phyloP scores from a whole-genome alignment of 1,140 invertebrate genomes.

The Bombus superbus region DNA sequence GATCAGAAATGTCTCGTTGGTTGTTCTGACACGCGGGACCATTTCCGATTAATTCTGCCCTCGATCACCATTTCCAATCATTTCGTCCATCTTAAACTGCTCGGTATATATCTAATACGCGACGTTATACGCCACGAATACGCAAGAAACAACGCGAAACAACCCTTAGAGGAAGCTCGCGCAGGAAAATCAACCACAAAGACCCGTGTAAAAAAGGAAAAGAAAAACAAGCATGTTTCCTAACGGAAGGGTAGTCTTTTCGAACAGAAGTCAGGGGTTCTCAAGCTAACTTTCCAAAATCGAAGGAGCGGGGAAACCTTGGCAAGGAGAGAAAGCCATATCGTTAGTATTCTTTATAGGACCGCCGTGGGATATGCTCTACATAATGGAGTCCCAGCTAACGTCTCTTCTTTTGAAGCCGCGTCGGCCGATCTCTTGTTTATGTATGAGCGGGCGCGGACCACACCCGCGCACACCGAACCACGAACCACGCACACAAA shows the following conservation, averaged over 20 bases:
- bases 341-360: constrained; percentile 83
- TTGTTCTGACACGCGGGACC: not conserved
- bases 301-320: constrained; percentile 51
- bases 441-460: constrained; percentile 81
- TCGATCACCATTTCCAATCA: not conserved
- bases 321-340: constrained; percentile 76
- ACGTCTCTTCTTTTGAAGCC: constrained; percentile 82
- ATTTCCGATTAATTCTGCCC: not conserved
- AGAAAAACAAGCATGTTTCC: constrained; percentile 10
- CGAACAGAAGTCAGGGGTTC: constrained; percentile 24
- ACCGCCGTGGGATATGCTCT: constrained; percentile 81
- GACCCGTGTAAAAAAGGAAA: not conserved
- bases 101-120: no score
- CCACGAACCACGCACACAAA: not conserved
- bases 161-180: not conserved
- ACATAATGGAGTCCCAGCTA: constrained; percentile 82
- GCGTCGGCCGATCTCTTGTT: constrained; percentile 81
- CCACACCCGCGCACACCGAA: constrained; percentile 72
- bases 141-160: not conserved
- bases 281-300: not conserved
- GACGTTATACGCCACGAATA: no score
- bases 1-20: not conserved
- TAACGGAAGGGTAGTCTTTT: constrained; percentile 22
- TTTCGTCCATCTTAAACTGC: not conserved
- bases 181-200: not conserved